Evolutionary conservation across 2,888 invertebrate genomes (phyloP).

Genomic region (Drosophila recens): DNA sequence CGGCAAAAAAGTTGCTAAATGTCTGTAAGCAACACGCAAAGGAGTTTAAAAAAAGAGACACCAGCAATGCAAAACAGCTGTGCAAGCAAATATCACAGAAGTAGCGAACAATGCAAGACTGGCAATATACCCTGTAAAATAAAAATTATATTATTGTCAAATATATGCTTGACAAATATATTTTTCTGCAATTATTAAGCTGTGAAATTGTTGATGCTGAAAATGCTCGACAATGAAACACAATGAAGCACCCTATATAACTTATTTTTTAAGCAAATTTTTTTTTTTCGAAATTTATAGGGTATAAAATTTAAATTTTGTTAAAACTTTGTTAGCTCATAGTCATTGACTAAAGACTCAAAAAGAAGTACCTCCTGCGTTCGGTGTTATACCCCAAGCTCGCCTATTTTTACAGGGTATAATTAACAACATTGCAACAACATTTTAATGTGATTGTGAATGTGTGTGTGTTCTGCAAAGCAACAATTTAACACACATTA

Average conservation of each 20-base stretch:
- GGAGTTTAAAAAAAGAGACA: slow-evolving; percentile 15
- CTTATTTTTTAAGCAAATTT: no score
- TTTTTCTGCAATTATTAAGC: background rate
- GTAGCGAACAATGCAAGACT: background rate
- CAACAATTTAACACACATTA: slow-evolving; percentile 61
- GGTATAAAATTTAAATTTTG: no score
- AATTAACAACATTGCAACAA: slow-evolving; percentile 13
- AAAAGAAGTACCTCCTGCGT: background rate
- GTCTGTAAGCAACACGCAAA: slow-evolving; percentile 51
- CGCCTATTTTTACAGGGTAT: slow-evolving; percentile 5
- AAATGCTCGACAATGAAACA: background rate
- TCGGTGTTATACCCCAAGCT: background rate
- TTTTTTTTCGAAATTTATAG: no score
- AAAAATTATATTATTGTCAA: background rate
- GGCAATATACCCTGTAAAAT: background rate
- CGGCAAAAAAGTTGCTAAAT: slow-evolving; percentile 61
- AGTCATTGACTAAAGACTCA: background rate
- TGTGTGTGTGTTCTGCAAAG: slow-evolving; percentile 10
- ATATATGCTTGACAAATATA: background rate
- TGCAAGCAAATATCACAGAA: slow-evolving; percentile 1
- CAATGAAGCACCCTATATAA: no score
- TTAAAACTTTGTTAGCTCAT: background rate
- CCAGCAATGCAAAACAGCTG: slow-evolving; percentile 23
- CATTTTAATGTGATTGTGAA: slow-evolving; percentile 18
- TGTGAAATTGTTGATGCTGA: background rate